Evolutionary conservation across 2,797 vertebrate species (phyloP).

Genomic region (Australoheros facetus): DNA sequence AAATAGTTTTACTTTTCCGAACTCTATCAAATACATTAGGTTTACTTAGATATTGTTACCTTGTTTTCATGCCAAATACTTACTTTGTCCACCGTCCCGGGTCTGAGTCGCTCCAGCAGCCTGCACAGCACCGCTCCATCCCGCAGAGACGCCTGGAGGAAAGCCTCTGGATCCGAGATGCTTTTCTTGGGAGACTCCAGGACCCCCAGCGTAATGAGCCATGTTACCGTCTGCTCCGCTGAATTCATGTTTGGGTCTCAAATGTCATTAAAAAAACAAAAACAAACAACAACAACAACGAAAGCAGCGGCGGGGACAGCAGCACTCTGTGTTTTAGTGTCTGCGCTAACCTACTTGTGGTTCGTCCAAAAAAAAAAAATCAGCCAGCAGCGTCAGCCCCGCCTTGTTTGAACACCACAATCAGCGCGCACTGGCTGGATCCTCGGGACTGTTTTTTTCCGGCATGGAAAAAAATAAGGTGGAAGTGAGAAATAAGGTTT

Average conservation of each 20-base stretch:
- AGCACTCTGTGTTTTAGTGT: not conserved
- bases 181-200: constrained; percentile 96
- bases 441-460: not conserved
- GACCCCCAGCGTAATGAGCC: constrained; percentile 95
- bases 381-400: constrained; percentile 14
- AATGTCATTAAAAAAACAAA: not conserved
- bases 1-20: not conserved
- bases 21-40: not conserved
- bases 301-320: not conserved
- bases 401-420: constrained; percentile 11
- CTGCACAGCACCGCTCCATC: constrained; percentile 93
- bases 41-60: not conserved
- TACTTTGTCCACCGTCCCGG: constrained; percentile 92
- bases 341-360: constrained; percentile 2
- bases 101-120: constrained; percentile 90
- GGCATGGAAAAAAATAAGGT: not conserved
- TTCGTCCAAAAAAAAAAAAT: not conserved
- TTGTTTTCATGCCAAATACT: constrained; percentile 31
- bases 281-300: not conserved
- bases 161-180: constrained; percentile 92
- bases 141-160: constrained; percentile 87
- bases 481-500: constrained; percentile 14
- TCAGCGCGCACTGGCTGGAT: not conserved
- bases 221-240: constrained; percentile 95
- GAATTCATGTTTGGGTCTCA: constrained; percentile 83